Evolutionary conservation across 2,888 invertebrate genomes (phyloP).

Genomic region (Uloborus plumipes): DNA sequence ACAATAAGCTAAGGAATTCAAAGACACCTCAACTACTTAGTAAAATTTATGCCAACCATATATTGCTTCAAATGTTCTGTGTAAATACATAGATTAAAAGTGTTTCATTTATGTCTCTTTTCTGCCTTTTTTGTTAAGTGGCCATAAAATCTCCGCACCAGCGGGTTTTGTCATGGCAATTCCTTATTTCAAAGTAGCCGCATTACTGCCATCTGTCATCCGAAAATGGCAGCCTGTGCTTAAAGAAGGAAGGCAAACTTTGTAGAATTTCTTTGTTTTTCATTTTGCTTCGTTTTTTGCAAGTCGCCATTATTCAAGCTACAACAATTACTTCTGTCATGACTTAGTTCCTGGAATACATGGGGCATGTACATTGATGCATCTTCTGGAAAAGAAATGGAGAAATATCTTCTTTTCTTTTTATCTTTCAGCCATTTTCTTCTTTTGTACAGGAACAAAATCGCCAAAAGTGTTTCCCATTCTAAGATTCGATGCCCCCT

Average conservation of each 20-base stretch:
- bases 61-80: too few species aligned
- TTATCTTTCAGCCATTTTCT: not conserved
- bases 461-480: not conserved
- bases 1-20: too few species aligned
- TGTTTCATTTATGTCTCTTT: conserved; percentile 15
- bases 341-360: conserved; percentile 25
- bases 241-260: conserved; percentile 32
- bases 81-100: too few species aligned
- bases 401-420: conserved; percentile 4
- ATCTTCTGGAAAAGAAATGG: conserved; percentile 17
- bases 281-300: conserved; percentile 20
- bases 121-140: conserved; percentile 54
- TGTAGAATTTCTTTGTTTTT: conserved; percentile 9
- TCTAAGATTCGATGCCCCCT: not conserved
- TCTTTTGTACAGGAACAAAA: not conserved
- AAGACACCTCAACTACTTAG: too few species aligned
- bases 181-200: conserved; percentile 47
- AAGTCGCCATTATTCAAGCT: conserved; percentile 47
- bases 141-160: conserved; percentile 46
- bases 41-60: too few species aligned
- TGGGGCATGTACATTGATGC: conserved; percentile 24
- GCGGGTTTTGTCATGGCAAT: conserved; percentile 52
- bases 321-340: conserved; percentile 53
- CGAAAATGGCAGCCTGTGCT: conserved; percentile 38
- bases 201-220: conserved; percentile 55